Evolutionary conservation across 2,113 vertebrate genomes (phyloP).

Genomic region (Bubo scandiacus): DNA sequence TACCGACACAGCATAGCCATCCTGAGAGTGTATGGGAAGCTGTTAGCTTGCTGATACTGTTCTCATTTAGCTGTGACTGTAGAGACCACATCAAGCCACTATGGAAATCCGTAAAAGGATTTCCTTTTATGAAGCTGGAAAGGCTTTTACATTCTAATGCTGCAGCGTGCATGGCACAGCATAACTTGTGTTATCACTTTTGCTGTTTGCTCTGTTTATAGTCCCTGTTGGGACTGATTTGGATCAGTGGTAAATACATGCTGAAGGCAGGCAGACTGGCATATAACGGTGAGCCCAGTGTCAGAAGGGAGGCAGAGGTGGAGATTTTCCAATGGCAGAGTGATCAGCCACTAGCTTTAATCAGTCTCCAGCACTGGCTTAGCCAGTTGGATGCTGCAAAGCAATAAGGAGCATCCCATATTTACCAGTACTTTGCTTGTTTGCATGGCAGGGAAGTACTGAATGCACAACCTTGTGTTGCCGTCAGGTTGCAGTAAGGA

Average conservation of each 20-base stretch:
- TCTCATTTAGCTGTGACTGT: background rate
- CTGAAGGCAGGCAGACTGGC: background rate
- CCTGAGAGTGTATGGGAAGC: background rate
- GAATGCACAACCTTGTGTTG: background rate
- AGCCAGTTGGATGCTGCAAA: background rate
- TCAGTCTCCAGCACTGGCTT: background rate
- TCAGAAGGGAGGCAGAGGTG: background rate
- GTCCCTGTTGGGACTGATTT: background rate
- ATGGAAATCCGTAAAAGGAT: background rate
- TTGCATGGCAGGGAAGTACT: background rate
- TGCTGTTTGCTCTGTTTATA: background rate
- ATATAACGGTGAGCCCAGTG: accelerated
- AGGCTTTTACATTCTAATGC: background rate
- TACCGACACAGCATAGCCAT: background rate
- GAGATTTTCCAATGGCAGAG: background rate
- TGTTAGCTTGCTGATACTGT: background rate
- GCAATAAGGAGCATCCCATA: background rate
- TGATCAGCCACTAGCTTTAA: background rate
- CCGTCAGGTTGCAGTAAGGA: background rate
- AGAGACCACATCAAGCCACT: background rate
- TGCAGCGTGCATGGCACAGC: accelerated
- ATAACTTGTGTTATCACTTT: background rate
- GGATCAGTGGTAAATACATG: background rate
- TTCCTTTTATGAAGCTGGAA: background rate
- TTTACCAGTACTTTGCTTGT: background rate